Percentiles rank a stretch among this genome's conserved stretches.
Evolutionary conservation across 2,888 invertebrate genomes (phyloP).

Genomic region (Eupithecia pulchellata): DNA sequence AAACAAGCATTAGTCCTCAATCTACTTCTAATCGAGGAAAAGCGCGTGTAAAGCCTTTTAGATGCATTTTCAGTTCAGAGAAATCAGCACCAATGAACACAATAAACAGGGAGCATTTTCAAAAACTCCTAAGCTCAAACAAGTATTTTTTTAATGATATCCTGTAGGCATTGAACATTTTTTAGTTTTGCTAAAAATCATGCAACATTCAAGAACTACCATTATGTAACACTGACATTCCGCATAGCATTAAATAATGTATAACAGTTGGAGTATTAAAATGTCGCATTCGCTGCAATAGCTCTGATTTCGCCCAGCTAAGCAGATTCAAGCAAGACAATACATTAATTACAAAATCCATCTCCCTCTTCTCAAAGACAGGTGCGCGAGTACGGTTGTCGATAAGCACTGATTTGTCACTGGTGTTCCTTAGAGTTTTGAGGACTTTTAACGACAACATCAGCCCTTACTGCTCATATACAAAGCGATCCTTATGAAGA

Average conservation of each 20-base stretch:
- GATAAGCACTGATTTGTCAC: not conserved
- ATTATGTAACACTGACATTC: not conserved
- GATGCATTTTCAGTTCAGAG: not conserved
- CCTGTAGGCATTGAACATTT: not conserved
- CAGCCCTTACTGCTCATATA: too few relatives aligned
- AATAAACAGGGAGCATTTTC: not conserved
- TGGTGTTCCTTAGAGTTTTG: too few relatives aligned
- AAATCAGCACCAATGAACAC: not conserved
- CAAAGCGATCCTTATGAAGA: not conserved
- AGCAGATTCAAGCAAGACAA: not conserved
- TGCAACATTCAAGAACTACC: not conserved
- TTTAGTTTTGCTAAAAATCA: not conserved
- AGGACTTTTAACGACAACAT: too few relatives aligned
- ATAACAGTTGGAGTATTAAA: not conserved
- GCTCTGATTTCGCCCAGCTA: not conserved
- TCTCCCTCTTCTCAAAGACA: not conserved
- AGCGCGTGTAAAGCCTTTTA: not conserved
- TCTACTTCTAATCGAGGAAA: too few relatives aligned
- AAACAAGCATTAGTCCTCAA: too few relatives aligned
- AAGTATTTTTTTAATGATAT: not conserved
- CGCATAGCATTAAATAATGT: not conserved
- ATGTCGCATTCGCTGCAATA: slow-evolving; percentile 4
- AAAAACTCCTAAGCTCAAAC: not conserved
- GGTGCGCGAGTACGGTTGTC: not conserved
- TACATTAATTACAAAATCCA: not conserved